Conservation (phyloP, 2,888 invertebrate genomes). For the Ectemnius cavifrons region DNA sequence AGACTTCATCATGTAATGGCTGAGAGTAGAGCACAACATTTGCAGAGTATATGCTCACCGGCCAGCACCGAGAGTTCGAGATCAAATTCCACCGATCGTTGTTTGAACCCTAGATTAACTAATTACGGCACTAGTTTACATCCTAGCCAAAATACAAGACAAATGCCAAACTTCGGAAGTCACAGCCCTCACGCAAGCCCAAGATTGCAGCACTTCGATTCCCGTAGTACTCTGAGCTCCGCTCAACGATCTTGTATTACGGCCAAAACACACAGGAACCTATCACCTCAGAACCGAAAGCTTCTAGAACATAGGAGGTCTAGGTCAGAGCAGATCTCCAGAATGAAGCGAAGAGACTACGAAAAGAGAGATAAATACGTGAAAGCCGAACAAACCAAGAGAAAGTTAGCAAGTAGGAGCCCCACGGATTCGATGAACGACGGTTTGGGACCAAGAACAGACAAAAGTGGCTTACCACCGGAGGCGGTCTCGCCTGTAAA, state of each 20-base stretch:
- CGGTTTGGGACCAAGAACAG: constrained; percentile 74
- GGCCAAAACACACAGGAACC: constrained; percentile 42
- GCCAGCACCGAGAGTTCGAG: constrained; percentile 74
- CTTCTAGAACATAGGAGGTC: constrained; percentile 72
- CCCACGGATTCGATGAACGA: constrained; percentile 68
- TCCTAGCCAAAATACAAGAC: constrained; percentile 74
- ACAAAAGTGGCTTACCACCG: constrained; percentile 69
- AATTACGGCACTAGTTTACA: constrained; percentile 73
- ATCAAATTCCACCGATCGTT: constrained; percentile 74
- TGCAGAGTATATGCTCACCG: constrained; percentile 44
- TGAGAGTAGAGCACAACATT: constrained; percentile 31
- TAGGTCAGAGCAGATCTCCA: constrained; percentile 70
- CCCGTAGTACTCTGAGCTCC: constrained; percentile 48
- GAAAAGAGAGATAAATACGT: constrained; percentile 55
- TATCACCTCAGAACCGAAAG: constrained; percentile 69
- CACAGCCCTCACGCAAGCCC: constrained; percentile 74
- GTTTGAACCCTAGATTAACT: constrained; percentile 67
- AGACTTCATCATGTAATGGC: constrained; percentile 50
- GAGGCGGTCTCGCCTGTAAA: constrained; percentile 50
- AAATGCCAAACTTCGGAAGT: constrained; percentile 75
- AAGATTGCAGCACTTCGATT: constrained; percentile 73
- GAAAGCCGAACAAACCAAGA: constrained; percentile 51
- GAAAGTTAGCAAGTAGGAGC: constrained; percentile 46
- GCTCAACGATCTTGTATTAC: constrained; percentile 45
- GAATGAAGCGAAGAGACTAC: constrained; percentile 64